These are phyloP conservation scores for Odontomyia ornata DNA, from an alignment of 2,888 invertebrate genomes.

Conservation along the genomic window DNA sequence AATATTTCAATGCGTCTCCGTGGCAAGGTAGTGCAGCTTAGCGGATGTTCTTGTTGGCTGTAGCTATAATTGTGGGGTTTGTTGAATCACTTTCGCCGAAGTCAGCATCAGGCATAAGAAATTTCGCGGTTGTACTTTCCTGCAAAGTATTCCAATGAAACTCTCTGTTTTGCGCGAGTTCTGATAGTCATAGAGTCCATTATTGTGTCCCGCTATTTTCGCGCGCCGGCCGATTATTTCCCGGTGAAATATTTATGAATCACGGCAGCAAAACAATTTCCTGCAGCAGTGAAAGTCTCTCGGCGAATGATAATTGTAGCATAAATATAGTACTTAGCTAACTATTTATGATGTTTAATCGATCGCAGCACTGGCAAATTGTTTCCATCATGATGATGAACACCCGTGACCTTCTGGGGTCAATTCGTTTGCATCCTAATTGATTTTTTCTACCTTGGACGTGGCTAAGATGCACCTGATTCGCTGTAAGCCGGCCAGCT, in stretches of 20 bases:
- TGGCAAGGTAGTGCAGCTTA: neutral
- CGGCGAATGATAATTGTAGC: slow-evolving; percentile 6
- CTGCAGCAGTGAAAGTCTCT: slow-evolving; percentile 26
- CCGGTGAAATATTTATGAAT: neutral
- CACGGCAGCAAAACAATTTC: neutral
- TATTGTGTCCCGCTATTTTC: neutral
- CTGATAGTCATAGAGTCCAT: too few species aligned
- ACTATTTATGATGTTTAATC: slow-evolving; percentile 32
- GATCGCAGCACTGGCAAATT: slow-evolving; percentile 14
- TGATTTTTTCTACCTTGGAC: slow-evolving; percentile 44
- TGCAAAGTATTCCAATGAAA: too few species aligned
- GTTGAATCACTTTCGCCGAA: too few species aligned
- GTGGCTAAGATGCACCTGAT: slow-evolving; percentile 33
- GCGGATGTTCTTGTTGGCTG: neutral
- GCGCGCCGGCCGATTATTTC: neutral
- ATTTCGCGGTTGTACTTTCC: too few species aligned
- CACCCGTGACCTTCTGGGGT: slow-evolving; percentile 41
- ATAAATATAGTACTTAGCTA: slow-evolving; percentile 31
- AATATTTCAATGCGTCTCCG: neutral
- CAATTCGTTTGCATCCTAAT: slow-evolving; percentile 46
- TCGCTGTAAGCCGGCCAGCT: neutral
- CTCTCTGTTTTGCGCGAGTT: too few species aligned
- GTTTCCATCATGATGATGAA: slow-evolving; percentile 28
- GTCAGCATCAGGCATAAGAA: too few species aligned
- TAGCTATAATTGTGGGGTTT: too few species aligned